Percentiles rank a stretch among this genome's conserved stretches.
Evolutionary conservation across 2,797 vertebrate genomes (phyloP).

Genomic region (Tinamus major): DNA sequence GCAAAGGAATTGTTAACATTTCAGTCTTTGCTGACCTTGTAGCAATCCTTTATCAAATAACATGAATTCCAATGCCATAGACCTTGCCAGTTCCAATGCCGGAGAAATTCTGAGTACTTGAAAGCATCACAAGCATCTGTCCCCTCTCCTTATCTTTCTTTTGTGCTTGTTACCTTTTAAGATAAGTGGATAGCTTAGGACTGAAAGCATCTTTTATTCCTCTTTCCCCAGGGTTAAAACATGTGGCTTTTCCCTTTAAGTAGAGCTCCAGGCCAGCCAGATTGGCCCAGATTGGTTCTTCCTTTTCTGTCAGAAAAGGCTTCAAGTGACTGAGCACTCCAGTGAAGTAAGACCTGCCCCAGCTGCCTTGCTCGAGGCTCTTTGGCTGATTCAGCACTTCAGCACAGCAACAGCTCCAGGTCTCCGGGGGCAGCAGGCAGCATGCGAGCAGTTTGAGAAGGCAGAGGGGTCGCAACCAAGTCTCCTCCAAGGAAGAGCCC

Average conservation of each 20-base stretch:
- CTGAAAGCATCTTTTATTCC: background rate
- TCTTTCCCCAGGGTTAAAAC: background rate
- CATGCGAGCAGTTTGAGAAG: background rate
- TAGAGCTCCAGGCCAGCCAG: background rate
- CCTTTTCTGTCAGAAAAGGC: background rate
- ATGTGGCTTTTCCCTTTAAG: background rate
- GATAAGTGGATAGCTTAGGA: background rate
- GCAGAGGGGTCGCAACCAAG: background rate
- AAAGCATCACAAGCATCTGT: background rate
- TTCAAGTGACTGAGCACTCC: slow-evolving; percentile 17
- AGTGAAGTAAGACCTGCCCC: background rate
- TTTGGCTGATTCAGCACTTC: slow-evolving; percentile 12
- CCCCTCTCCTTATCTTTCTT: background rate
- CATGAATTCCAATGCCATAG: background rate
- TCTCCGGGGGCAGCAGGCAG: background rate
- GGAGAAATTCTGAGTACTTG: background rate
- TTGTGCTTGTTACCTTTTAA: background rate
- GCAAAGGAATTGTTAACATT: background rate
- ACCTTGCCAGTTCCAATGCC: background rate
- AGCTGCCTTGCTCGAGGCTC: background rate
- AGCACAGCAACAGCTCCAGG: background rate
- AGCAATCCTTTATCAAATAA: background rate
- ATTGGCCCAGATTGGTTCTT: background rate
- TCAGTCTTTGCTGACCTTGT: background rate
- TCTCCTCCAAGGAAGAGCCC: background rate